phyloP scores from a whole-genome alignment of 2,113 vertebrate species.

The Apteryx mantelli region DNA sequence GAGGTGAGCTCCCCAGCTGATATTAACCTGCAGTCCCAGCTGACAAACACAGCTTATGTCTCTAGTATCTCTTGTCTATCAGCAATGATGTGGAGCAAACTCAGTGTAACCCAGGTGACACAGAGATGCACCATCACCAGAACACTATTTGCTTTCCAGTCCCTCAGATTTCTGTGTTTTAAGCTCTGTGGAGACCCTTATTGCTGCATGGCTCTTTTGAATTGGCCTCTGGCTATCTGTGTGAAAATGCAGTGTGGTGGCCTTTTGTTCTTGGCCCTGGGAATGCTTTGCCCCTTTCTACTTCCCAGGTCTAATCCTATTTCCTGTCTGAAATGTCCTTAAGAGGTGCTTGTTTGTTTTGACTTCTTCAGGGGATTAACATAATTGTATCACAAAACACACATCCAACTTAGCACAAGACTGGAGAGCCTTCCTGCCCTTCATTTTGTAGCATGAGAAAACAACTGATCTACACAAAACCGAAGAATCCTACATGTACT shows the following conservation, averaged over 20 bases:
- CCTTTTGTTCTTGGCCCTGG: not conserved
- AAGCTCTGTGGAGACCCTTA: not conserved
- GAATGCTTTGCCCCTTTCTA: not conserved
- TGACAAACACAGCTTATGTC: too few relatives aligned
- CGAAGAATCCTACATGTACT: fast-evolving
- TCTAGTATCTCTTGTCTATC: not conserved
- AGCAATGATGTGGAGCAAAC: not conserved
- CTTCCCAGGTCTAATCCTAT: not conserved
- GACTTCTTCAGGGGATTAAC: not conserved
- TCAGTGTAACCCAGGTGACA: too few relatives aligned
- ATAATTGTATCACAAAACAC: not conserved
- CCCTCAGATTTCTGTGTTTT: too few relatives aligned
- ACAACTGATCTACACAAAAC: not conserved
- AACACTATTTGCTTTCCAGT: not conserved
- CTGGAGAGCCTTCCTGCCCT: not conserved
- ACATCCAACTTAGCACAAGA: not conserved
- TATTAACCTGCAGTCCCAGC: too few relatives aligned
- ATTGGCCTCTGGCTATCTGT: not conserved
- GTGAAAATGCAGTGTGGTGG: not conserved
- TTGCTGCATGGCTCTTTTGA: not conserved
- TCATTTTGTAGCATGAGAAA: not conserved
- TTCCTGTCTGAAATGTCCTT: not conserved
- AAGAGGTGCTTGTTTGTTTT: not conserved
- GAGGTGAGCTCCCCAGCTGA: too few relatives aligned
- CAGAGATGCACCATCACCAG: not conserved